phyloP scores from a whole-genome alignment of 2,113 vertebrate genomes.

The Myotis lucifugus region DNA sequence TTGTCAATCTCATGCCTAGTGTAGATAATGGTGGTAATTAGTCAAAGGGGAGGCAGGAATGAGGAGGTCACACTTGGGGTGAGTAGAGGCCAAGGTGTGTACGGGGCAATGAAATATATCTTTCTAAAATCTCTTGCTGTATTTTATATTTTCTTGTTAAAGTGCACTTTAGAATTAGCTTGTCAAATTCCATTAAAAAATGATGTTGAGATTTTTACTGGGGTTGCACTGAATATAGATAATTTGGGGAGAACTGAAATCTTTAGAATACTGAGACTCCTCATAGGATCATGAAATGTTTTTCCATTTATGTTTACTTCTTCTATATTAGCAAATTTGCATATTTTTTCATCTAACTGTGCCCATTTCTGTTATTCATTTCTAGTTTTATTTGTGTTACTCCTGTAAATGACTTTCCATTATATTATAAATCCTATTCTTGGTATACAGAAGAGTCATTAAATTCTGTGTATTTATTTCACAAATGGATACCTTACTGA shows the following conservation, averaged over 20 bases:
- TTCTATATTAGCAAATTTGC: background rate
- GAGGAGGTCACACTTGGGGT: background rate
- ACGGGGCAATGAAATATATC: background rate
- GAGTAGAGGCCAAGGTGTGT: background rate
- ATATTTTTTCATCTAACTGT: background rate
- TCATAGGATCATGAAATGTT: background rate
- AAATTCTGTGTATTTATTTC: background rate
- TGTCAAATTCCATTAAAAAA: background rate
- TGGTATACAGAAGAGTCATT: background rate
- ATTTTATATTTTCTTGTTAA: background rate
- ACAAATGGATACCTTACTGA: background rate
- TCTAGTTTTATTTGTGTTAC: background rate
- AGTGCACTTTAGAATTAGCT: background rate
- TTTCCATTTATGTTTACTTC: conserved; percentile 25
- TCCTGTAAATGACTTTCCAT: background rate
- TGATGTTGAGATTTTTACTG: background rate
- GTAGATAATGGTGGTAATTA: background rate
- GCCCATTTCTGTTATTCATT: background rate
- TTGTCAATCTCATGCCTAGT: background rate
- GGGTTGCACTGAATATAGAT: background rate
- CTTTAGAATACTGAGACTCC: background rate
- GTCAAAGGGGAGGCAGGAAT: background rate
- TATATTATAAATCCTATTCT: background rate
- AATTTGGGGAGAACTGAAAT: background rate
- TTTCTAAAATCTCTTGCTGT: background rate